Evolutionary conservation across 1,140 invertebrate species (phyloP).

Genomic region (Drosophila cardini): DNA sequence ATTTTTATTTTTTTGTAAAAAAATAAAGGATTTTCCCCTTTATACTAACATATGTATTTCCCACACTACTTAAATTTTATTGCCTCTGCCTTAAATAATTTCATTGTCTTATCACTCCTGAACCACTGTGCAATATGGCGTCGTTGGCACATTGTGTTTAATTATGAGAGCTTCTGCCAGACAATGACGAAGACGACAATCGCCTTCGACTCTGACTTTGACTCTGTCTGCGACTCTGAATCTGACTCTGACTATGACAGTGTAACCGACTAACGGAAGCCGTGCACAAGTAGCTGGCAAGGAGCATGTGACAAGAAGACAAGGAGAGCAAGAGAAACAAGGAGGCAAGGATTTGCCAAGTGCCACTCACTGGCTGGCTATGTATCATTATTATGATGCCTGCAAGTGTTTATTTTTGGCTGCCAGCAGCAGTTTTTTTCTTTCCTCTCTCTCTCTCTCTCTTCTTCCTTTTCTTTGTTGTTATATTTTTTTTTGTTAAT

Average conservation of each 20-base stretch:
- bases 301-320: slow-evolving; percentile 22
- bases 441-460: background rate
- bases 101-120: background rate
- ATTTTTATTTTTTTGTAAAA: too few species aligned
- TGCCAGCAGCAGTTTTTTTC: slow-evolving; percentile 43
- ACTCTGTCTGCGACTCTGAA: slow-evolving; percentile 13
- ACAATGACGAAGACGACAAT: slow-evolving; percentile 61
- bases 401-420: slow-evolving; percentile 80
- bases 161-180: slow-evolving; percentile 72
- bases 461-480: slow-evolving; percentile 1
- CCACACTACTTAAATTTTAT: too few species aligned
- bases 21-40: too few species aligned
- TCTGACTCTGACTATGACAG: slow-evolving; percentile 27
- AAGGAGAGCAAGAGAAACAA: slow-evolving; percentile 6
- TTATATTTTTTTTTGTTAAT: slow-evolving; percentile 71
- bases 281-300: slow-evolving; percentile 49
- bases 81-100: background rate
- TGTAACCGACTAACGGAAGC: slow-evolving; percentile 50
- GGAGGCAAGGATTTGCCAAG: slow-evolving; percentile 21
- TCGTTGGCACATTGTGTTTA: slow-evolving; percentile 57
- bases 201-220: slow-evolving; percentile 30
- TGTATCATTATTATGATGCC: slow-evolving; percentile 81
- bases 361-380: slow-evolving; percentile 61
- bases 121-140: slow-evolving; percentile 52
- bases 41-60: too few species aligned